phyloP scores from a whole-genome alignment of 1,140 invertebrate genomes.

The Caerostris extrusa region DNA sequence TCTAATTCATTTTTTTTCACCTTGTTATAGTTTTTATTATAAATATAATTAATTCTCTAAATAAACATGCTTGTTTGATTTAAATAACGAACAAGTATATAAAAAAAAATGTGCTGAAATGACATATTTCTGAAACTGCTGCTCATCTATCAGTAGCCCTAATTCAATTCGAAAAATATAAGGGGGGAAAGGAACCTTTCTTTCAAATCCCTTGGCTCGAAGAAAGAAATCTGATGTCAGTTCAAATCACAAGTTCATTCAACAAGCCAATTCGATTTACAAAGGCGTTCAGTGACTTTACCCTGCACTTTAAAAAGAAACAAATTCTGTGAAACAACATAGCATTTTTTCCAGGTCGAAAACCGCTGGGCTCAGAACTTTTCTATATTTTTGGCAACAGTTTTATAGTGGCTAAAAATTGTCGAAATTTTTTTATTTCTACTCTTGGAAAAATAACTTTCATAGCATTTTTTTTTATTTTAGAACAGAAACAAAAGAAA shows the following conservation, averaged over 20 bases:
- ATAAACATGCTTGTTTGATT: background rate
- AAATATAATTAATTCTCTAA: too few species aligned
- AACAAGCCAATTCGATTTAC: slow-evolving; percentile 48
- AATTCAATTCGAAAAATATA: slow-evolving; percentile 43
- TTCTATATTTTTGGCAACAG: background rate
- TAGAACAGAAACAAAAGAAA: background rate
- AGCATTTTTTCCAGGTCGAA: background rate
- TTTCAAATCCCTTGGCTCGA: slow-evolving; percentile 16
- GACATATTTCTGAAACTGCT: background rate
- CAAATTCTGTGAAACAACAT: slow-evolving; percentile 24
- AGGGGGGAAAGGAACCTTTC: background rate
- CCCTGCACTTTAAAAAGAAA: slow-evolving; percentile 23
- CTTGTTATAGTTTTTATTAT: too few species aligned
- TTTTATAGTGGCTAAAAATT: background rate
- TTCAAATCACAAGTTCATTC: slow-evolving; percentile 44
- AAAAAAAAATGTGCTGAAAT: background rate
- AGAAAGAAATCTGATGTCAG: slow-evolving; percentile 51
- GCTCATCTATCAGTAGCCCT: background rate
- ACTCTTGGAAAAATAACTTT: background rate
- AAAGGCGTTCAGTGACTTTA: slow-evolving; percentile 32
- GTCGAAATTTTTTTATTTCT: background rate
- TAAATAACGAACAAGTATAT: background rate
- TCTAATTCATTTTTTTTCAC: too few species aligned
- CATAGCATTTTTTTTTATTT: background rate
- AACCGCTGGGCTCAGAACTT: background rate